phyloP scores from a whole-genome alignment of 2,888 invertebrate species.

The Nephrocerus scutellatus region DNA sequence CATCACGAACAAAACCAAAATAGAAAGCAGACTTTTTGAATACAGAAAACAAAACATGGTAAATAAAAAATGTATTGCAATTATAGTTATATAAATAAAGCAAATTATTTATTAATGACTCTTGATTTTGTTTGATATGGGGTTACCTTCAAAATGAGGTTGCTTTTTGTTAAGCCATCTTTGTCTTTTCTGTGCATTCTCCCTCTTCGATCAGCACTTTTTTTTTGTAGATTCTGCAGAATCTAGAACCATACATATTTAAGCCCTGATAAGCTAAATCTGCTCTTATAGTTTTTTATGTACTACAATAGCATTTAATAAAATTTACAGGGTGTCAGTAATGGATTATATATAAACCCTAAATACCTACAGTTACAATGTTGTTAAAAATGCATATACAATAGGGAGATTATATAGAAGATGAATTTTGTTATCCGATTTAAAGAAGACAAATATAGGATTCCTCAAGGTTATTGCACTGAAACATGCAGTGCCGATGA shows the following conservation, averaged over 20 bases:
- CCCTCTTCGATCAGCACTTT: slow-evolving; percentile 95
- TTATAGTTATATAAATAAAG: no score
- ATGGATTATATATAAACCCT: no score
- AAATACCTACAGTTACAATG: no score
- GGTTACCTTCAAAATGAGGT: slow-evolving; percentile 96
- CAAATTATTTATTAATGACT: slow-evolving; percentile 20
- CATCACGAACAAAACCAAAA: slow-evolving; percentile 22
- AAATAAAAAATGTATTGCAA: slow-evolving; percentile 14
- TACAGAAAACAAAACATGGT: slow-evolving; percentile 12
- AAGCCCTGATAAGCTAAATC: slow-evolving; percentile 45
- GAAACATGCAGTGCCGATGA: no score
- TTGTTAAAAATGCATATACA: no score
- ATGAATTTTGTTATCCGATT: no score
- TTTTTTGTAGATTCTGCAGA: slow-evolving; percentile 98
- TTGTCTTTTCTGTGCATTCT: slow-evolving; percentile 92
- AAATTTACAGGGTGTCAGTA: no score
- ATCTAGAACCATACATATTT: slow-evolving; percentile 71
- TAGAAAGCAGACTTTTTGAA: slow-evolving; percentile 26
- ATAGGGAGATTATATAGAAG: no score
- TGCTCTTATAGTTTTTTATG: slow-evolving; percentile 28
- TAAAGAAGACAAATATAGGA: no score
- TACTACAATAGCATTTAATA: slow-evolving; percentile 27
- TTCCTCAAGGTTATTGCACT: no score
- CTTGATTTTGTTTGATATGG: slow-evolving; percentile 29
- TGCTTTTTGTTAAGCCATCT: slow-evolving; percentile 94